Evolutionary conservation across 2,113 vertebrate species (phyloP).

Genomic region (Solenodon paradoxus): DNA sequence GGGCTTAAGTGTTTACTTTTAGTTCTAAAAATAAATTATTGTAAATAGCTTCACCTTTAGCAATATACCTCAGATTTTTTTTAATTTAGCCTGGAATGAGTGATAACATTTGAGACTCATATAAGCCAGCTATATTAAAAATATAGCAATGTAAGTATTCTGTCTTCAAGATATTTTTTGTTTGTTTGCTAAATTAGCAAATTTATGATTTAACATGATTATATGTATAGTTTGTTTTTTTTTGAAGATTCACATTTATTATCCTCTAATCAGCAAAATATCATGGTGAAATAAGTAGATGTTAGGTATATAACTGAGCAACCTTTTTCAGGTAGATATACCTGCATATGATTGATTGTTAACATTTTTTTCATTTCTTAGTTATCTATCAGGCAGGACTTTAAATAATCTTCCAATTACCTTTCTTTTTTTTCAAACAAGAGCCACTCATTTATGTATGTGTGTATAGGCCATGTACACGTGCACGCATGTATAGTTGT

Average conservation of each 20-base stretch:
- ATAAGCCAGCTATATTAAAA: background rate
- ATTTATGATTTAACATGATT: background rate
- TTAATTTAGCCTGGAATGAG: background rate
- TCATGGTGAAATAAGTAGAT: background rate
- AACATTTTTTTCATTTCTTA: background rate
- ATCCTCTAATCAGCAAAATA: background rate
- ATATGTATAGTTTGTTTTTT: background rate
- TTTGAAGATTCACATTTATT: background rate
- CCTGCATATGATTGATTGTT: background rate
- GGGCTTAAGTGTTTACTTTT: background rate
- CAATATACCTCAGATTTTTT: constrained; percentile 22
- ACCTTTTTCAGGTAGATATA: background rate
- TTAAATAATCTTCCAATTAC: background rate
- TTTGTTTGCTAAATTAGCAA: background rate
- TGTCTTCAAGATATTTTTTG: constrained; percentile 1
- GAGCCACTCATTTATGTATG: too few relatives aligned
- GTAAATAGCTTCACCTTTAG: background rate
- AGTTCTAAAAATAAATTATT: constrained; percentile 40
- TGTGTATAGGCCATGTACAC: too few relatives aligned
- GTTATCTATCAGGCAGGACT: background rate
- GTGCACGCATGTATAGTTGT: too few relatives aligned
- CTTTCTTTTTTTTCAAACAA: too few relatives aligned
- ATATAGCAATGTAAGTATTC: background rate
- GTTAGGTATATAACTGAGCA: background rate
- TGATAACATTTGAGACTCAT: background rate